Conservation (phyloP, 2,888 invertebrate genomes). For the Pteria penguin region DNA sequence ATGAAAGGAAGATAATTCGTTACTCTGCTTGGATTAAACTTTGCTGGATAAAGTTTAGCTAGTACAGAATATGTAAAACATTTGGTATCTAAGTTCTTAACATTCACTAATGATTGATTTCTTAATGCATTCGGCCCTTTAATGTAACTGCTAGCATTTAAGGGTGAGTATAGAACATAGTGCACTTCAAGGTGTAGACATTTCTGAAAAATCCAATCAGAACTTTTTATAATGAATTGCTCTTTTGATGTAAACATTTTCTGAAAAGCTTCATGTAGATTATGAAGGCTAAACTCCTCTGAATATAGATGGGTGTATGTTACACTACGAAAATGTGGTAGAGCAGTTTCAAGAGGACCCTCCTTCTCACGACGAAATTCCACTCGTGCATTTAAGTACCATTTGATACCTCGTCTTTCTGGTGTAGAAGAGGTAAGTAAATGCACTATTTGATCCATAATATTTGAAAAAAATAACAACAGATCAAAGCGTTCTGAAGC, state of each 20-base stretch:
- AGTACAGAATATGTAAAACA: constrained; percentile 27
- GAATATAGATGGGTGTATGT: constrained; percentile 25
- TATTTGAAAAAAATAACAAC: constrained; percentile 1
- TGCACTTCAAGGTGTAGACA: constrained; percentile 31
- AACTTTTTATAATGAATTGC: constrained; percentile 45
- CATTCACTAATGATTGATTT: background rate
- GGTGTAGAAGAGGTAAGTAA: background rate
- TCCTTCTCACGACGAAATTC: constrained; percentile 35
- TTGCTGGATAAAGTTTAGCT: constrained; percentile 14
- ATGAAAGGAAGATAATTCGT: constrained; percentile 30
- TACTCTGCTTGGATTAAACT: constrained; percentile 5
- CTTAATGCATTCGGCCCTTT: background rate
- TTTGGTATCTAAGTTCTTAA: constrained; percentile 10
- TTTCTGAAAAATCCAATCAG: constrained; percentile 42
- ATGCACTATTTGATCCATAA: constrained; percentile 1
- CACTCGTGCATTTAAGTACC: constrained; percentile 43
- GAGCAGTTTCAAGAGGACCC: constrained; percentile 3
- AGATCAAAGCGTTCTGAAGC: background rate
- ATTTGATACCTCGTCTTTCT: constrained; percentile 33
- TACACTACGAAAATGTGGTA: constrained; percentile 32
- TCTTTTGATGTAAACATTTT: constrained; percentile 48
- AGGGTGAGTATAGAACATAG: constrained; percentile 38
- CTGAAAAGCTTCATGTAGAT: constrained; percentile 43
- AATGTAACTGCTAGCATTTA: constrained; percentile 42
- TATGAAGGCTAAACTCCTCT: constrained; percentile 23